Evolutionary conservation across 1,140 invertebrate genomes (phyloP).

Genomic region (Anastatus disparis): DNA sequence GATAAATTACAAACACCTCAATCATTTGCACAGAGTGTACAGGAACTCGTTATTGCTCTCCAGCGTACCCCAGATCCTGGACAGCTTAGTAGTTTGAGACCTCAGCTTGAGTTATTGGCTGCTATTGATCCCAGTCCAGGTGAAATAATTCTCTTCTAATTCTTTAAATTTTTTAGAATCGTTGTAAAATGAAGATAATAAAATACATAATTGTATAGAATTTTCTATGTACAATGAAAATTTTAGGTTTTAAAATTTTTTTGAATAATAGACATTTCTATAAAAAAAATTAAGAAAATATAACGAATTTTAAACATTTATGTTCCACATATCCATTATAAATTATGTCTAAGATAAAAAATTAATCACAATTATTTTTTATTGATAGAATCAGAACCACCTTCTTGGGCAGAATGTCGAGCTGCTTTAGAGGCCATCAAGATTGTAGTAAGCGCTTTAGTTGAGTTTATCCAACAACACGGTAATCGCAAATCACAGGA

Average conservation of each 20-base stretch:
- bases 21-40: conserved; percentile 89
- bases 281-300: too few species aligned
- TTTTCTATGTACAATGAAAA: neutral
- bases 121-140: conserved; percentile 85
- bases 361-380: too few species aligned
- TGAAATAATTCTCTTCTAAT: too few species aligned
- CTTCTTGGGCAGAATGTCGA: conserved; percentile 79
- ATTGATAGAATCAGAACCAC: conserved; percentile 78
- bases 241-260: too few species aligned
- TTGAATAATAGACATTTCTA: too few species aligned
- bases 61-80: conserved; percentile 92
- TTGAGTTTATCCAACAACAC: conserved; percentile 87
- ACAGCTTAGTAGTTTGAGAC: conserved; percentile 79
- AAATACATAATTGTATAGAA: neutral
- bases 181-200: too few species aligned
- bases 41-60: conserved; percentile 91
- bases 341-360: too few species aligned
- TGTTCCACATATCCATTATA: too few species aligned
- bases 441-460: conserved; percentile 84
- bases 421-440: conserved; percentile 83
- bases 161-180: too few species aligned
- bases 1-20: conserved; percentile 93
- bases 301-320: too few species aligned
- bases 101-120: conserved; percentile 86
- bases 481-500: conserved; percentile 74